phyloP scores from a whole-genome alignment of 1,140 invertebrate species.

The Nymphalis io region DNA sequence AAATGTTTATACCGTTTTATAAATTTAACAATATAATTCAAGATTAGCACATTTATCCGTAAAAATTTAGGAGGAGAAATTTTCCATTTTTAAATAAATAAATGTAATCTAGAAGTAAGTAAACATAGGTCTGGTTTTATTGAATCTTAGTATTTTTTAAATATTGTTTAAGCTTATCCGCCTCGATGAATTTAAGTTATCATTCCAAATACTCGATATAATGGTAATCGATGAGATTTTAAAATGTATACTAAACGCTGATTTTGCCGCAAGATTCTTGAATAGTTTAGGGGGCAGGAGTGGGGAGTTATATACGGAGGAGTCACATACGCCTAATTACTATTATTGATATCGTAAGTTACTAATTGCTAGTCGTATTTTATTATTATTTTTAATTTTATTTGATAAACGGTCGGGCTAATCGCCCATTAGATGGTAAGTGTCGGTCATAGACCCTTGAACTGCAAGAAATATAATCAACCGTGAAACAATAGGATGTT shows the following conservation, averaged over 20 bases:
- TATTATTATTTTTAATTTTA: too few species aligned
- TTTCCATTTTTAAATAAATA: slow-evolving; percentile 1
- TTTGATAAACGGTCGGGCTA: too few species aligned
- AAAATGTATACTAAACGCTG: neutral
- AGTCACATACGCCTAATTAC: too few species aligned
- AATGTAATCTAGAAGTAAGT: slow-evolving; percentile 14
- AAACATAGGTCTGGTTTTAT: slow-evolving; percentile 1
- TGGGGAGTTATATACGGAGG: too few species aligned
- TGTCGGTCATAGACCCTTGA: too few species aligned
- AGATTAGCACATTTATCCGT: neutral
- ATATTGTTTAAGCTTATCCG: neutral
- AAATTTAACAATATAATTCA: neutral
- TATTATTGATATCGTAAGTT: too few species aligned
- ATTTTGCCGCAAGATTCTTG: neutral
- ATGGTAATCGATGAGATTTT: neutral
- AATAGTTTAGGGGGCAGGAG: too few species aligned
- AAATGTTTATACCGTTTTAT: neutral
- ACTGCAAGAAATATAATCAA: too few species aligned
- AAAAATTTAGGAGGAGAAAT: neutral
- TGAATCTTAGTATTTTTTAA: neutral
- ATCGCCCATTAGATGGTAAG: too few species aligned
- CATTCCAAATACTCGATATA: neutral
- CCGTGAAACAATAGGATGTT: too few species aligned
- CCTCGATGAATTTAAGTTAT: neutral
- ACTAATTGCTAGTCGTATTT: too few species aligned